Evolutionary conservation across 1,140 invertebrate species (phyloP), one percentile per base, ranked within the genome.

Genomic region (Drosophila arawakana): DNA sequence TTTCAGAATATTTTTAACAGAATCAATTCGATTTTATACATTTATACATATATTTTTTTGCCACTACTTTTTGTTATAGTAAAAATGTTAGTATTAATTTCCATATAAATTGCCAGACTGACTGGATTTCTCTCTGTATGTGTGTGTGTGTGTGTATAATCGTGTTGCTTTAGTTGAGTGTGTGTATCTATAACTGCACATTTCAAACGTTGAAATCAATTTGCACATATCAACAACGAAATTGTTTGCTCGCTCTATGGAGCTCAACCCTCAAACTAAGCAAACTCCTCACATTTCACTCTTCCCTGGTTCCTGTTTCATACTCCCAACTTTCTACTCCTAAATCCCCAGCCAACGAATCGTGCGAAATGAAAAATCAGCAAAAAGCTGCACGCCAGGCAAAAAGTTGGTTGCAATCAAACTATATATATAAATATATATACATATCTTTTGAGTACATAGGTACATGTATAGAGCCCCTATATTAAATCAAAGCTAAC

Each of bases 161-260:
- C 73, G 78, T 59, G 71, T 71, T 75, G 66, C 52, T 50, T 10
- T 43, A 11, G 39, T 39, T 73, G 73, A 47, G 10, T 50, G 39
- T 68, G 50, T 59, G 41, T 71, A 79, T 86, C 61, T 86, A 86
- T 86, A 86, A 86, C 82, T 86, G 76, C 66, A 86, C 76, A 86
- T 88, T 88, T 86, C 62, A 86, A 88, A 83, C 76, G 80, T 73
- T 86, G 80, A 88, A 86, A 86, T 86, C 83, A 86, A 86, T 86
- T 86, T 86, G 83, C 83, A 86, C 83, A 86, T 88, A 86, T 86
- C 83, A 86, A 86, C 83, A 88, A 80, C 80, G 83, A 86, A 88
- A 89, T 83, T 86, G 83, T 86, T 86, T 86, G 83, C 80, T 88
- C 84, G 80, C 83, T 82, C 84, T 80, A 68, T 82, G 70, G 66